Evolutionary conservation across 2,797 vertebrate genomes (phyloP).

Genomic region (Salmo trutta): DNA sequence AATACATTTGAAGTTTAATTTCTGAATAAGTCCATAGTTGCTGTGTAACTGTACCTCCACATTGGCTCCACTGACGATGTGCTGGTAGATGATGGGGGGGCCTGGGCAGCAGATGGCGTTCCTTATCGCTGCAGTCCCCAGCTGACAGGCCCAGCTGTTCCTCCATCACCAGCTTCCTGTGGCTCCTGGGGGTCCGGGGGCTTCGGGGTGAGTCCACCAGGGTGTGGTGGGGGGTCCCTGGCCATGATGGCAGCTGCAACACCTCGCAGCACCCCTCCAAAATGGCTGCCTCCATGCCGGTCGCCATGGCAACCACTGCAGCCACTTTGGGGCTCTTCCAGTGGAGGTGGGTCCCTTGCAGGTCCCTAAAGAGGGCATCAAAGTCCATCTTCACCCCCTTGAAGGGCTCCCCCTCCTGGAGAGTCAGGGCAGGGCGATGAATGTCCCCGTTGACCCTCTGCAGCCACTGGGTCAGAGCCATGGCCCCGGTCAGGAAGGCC

Average conservation of each 20-base stretch:
- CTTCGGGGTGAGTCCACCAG: background rate
- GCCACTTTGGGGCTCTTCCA: background rate
- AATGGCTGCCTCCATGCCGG: background rate
- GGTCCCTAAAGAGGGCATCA: background rate
- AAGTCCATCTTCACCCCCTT: conserved; percentile 2
- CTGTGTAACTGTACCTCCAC: background rate
- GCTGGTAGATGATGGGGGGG: conserved; percentile 17
- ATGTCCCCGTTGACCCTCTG: background rate
- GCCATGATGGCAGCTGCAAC: background rate
- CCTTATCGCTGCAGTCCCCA: background rate
- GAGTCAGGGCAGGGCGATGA: background rate
- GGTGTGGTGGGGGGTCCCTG: background rate
- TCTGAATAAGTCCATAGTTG: too few relatives aligned
- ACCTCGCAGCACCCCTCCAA: background rate
- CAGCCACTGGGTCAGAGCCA: background rate
- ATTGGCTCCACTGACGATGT: background rate
- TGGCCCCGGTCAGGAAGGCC: conserved; percentile 16
- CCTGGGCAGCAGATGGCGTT: background rate
- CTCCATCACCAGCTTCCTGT: background rate
- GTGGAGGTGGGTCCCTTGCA: background rate
- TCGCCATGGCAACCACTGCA: background rate
- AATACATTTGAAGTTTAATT: too few relatives aligned
- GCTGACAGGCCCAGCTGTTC: background rate
- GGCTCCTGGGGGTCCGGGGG: background rate
- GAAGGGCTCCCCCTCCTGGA: conserved; percentile 1